Conservation (phyloP, 2,797 vertebrate species). For the Tenualosa ilisha region DNA sequence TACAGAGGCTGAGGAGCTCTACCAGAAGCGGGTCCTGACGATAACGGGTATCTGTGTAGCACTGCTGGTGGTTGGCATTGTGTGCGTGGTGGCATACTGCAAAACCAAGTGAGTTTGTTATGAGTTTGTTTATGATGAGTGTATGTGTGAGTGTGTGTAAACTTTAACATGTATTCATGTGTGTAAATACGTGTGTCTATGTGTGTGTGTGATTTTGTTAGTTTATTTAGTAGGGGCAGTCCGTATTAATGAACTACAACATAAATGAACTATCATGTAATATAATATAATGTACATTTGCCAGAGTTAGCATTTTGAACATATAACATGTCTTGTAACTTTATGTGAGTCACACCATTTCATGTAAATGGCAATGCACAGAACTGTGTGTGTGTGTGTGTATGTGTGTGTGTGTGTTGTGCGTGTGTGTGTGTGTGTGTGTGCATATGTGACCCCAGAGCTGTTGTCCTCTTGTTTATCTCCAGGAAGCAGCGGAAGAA, state of each 20-base stretch:
- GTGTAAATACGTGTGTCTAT: not conserved
- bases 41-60: slow-evolving; percentile 98
- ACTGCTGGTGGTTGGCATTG: slow-evolving; percentile 93
- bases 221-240: no score
- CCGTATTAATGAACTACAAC: no score
- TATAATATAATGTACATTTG: no score
- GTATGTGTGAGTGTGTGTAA: not conserved
- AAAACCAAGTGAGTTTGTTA: slow-evolving; percentile 92
- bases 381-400: no score
- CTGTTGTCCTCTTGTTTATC: not conserved
- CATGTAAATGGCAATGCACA: not conserved
- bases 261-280: no score
- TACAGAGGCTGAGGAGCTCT: slow-evolving; percentile 93
- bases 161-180: not conserved
- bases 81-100: slow-evolving; percentile 98
- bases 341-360: no score
- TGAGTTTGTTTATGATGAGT: slow-evolving; percentile 69
- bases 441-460: not conserved
- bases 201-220: not conserved
- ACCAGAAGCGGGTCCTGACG: slow-evolving; percentile 95
- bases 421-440: not conserved
- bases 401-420: not conserved
- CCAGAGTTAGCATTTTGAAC: no score
- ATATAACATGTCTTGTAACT: no score
- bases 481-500: slow-evolving; percentile 92